Percentiles rank a stretch among this genome's conserved stretches.
These are phyloP conservation scores for Drosophila santomea DNA, from an alignment of 1,140 invertebrate species.

Conservation along the genomic window DNA sequence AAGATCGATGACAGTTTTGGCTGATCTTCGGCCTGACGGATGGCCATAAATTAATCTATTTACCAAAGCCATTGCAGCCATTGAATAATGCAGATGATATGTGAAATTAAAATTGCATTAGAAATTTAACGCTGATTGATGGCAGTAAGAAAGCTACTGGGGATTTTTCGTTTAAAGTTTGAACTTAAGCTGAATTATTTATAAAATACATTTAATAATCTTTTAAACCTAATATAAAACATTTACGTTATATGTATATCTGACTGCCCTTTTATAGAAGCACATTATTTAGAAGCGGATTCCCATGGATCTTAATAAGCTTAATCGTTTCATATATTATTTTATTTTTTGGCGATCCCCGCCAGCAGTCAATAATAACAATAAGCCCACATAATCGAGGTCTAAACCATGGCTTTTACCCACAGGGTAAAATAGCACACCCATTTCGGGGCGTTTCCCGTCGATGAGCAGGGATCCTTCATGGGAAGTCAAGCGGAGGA, in stretches of 20 bases:
- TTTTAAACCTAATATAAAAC: background rate
- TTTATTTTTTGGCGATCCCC: constrained; percentile 1
- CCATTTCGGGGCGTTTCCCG: constrained; percentile 51
- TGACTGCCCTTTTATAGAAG: too few relatives aligned
- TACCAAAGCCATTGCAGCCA: constrained; percentile 1
- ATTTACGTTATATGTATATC: too few relatives aligned
- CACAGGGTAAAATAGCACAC: constrained; percentile 3
- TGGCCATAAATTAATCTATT: constrained; percentile 33
- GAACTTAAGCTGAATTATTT: background rate
- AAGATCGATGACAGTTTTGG: constrained; percentile 69
- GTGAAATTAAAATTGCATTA: constrained; percentile 8
- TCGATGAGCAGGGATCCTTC: constrained; percentile 57
- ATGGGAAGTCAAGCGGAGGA: constrained; percentile 60
- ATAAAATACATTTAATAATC: background rate
- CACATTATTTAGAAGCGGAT: background rate
- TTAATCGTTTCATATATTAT: constrained; percentile 18
- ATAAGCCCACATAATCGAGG: constrained; percentile 38
- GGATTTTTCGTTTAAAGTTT: background rate
- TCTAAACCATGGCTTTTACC: constrained; percentile 6
- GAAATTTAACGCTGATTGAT: constrained; percentile 15
- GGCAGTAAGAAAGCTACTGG: too few relatives aligned
- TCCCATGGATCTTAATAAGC: constrained; percentile 4
- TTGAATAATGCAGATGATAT: constrained; percentile 4
- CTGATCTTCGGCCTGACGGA: constrained; percentile 28
- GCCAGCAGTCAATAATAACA: constrained; percentile 36